These are phyloP conservation scores for Pseudomyrmex dendroicus DNA, from an alignment of 1,140 invertebrate species.

Conservation along the genomic window DNA sequence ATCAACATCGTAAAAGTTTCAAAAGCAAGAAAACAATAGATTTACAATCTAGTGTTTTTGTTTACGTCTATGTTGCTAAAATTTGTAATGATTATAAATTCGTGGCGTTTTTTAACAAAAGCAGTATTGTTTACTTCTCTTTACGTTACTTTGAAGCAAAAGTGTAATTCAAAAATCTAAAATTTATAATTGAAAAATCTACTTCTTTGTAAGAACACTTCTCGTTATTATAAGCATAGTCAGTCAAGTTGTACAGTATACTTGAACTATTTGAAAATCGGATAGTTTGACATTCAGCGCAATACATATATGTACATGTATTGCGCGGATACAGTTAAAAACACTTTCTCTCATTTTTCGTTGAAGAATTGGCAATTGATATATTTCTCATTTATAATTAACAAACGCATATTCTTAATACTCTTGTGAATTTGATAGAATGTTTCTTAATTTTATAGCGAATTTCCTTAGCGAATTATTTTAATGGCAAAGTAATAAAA, in stretches of 20 bases:
- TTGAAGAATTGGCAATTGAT: slow-evolving; percentile 4
- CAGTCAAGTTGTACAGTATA: slow-evolving; percentile 20
- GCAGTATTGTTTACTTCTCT: neutral
- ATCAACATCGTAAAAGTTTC: neutral
- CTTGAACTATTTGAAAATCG: slow-evolving; percentile 2
- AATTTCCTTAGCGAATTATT: slow-evolving; percentile 35
- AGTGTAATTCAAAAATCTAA: neutral
- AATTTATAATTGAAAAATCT: neutral
- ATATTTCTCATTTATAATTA: slow-evolving; percentile 23
- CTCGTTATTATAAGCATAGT: slow-evolving; percentile 10
- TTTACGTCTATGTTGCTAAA: neutral
- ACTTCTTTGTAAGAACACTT: slow-evolving; percentile 1
- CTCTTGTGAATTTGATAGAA: neutral
- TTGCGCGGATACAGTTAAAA: neutral
- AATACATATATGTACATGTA: neutral
- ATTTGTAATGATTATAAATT: neutral
- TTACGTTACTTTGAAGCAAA: neutral
- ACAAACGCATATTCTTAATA: neutral
- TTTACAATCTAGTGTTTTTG: neutral
- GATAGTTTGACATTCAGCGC: neutral
- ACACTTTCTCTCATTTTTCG: neutral
- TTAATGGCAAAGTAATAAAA: neutral
- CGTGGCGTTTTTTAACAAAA: neutral
- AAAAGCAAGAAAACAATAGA: neutral
- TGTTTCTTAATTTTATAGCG: neutral